These are phyloP conservation scores for Drosophila robusta DNA, from an alignment of 2,888 invertebrate species.

Conservation along the genomic window DNA sequence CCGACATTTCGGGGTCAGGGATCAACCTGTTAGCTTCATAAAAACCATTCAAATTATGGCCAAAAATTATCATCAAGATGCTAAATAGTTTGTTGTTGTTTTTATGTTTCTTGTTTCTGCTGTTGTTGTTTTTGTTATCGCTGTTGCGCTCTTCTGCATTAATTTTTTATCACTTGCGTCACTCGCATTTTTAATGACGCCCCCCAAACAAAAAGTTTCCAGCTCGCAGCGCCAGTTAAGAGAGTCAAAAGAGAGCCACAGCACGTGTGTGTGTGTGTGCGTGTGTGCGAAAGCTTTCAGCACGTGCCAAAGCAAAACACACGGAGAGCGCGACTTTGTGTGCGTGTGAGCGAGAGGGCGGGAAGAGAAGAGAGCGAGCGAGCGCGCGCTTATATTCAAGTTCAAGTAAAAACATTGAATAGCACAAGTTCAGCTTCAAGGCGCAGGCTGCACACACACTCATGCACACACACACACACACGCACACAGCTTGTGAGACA, in stretches of 20 bases:
- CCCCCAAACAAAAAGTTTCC: conserved; percentile 19
- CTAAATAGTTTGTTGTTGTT: conserved; percentile 48
- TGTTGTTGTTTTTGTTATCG: conserved; percentile 9
- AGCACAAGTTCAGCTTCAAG: conserved; percentile 79
- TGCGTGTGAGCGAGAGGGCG: conserved; percentile 17
- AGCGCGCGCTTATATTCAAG: conserved; percentile 59
- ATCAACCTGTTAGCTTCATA: conserved; percentile 57
- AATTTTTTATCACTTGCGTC: conserved; percentile 80
- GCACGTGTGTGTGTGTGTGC: conserved; percentile 4
- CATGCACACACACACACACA: conserved; percentile 13
- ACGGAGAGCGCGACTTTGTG: conserved; percentile 23
- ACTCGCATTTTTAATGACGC: conserved; percentile 73
- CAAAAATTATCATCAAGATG: conserved; percentile 51
- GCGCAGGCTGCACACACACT: conserved; percentile 44
- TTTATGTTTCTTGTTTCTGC: conserved; percentile 9
- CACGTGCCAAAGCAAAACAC: conserved; percentile 39
- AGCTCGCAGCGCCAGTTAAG: conserved; percentile 4
- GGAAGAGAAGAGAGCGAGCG: conserved; percentile 13
- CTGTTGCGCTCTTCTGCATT: conserved; percentile 54
- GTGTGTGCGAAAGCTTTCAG: conserved; percentile 47
- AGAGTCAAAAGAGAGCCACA: conserved; percentile 25
- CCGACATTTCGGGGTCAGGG: conserved; percentile 37
- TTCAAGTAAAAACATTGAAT: conserved; percentile 79
- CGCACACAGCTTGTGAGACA: conserved; percentile 32
- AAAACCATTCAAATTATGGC: conserved; percentile 43